Evolutionary conservation across 2,888 invertebrate species (phyloP).

Genomic region (Crematogaster levior): DNA sequence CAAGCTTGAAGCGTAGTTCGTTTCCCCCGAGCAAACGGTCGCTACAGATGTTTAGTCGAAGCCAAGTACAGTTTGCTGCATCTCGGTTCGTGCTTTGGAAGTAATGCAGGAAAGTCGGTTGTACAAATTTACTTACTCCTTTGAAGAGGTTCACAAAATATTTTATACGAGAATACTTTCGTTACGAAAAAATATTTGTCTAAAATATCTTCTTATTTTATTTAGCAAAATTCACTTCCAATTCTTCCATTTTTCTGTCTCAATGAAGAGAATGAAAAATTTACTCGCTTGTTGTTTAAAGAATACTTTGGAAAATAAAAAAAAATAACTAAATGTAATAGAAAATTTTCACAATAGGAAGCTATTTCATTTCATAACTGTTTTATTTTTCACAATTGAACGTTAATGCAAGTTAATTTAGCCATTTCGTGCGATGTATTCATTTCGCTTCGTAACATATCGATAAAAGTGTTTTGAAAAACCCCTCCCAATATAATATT

Average conservation of each 20-base stretch:
- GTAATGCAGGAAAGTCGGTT: conserved; percentile 42
- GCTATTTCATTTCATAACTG: neutral
- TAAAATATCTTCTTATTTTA: conserved; percentile 43
- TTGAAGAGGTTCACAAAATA: conserved; percentile 37
- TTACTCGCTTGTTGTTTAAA: neutral
- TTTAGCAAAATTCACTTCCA: neutral
- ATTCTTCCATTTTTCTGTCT: conserved; percentile 5
- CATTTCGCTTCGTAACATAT: conserved; percentile 8
- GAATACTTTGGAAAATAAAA: neutral
- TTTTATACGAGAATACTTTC: conserved; percentile 38
- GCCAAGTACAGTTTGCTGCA: conserved; percentile 41
- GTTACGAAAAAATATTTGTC: conserved; percentile 41
- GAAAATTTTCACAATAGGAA: neutral
- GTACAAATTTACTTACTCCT: conserved; percentile 44
- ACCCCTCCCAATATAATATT: neutral
- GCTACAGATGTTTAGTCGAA: conserved; percentile 42
- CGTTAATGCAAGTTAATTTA: conserved; percentile 9
- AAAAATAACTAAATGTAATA: neutral
- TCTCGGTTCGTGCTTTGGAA: conserved; percentile 28
- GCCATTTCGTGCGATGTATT: conserved; percentile 10
- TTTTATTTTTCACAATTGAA: conserved; percentile 19
- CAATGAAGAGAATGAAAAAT: neutral
- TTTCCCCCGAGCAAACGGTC: conserved; percentile 44
- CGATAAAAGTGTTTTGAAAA: neutral
- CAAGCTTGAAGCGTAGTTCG: conserved; percentile 24